phyloP scores from a whole-genome alignment of 1,140 invertebrate genomes.

The Aphelenchoides besseyi region DNA sequence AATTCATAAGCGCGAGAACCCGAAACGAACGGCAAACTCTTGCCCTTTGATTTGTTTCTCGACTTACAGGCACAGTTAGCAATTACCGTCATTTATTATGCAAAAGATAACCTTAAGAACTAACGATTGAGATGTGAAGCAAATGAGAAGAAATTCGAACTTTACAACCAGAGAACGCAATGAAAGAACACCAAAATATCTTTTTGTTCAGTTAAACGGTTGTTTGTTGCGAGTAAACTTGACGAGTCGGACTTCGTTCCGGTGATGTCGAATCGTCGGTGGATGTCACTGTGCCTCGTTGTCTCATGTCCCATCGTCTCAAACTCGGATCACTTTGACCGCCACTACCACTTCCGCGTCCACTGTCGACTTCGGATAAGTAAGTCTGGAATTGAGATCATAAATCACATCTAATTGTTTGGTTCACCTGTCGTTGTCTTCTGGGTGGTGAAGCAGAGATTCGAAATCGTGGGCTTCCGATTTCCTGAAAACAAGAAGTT shows the following conservation, averaged over 20 bases:
- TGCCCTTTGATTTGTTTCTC: not conserved
- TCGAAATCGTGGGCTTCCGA: slow-evolving; percentile 1
- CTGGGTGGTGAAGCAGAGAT: slow-evolving; percentile 18
- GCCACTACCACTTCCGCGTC: slow-evolving; percentile 9
- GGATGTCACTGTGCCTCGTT: slow-evolving; percentile 1
- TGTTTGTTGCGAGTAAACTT: slow-evolving; percentile 1
- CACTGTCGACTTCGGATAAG: slow-evolving; percentile 14
- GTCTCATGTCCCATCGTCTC: slow-evolving; percentile 9
- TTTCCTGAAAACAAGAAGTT: slow-evolving; percentile 5
- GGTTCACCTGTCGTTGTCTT: not conserved
- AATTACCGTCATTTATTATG: no score
- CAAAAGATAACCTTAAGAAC: not conserved
- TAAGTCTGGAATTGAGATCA: slow-evolving; percentile 13
- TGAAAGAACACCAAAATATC: not conserved
- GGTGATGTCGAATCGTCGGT: not conserved
- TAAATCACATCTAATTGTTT: slow-evolving; percentile 2
- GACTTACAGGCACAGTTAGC: no score
- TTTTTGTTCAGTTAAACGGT: slow-evolving; percentile 1
- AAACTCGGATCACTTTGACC: not conserved
- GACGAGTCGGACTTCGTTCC: slow-evolving; percentile 12
- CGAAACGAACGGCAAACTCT: not conserved
- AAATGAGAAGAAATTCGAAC: not conserved
- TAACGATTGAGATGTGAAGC: not conserved
- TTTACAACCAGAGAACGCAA: not conserved
- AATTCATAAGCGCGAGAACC: slow-evolving; percentile 6